These are phyloP conservation scores for Lynx canadensis DNA, from an alignment of 2,113 vertebrate genomes.

Conservation along the genomic window DNA sequence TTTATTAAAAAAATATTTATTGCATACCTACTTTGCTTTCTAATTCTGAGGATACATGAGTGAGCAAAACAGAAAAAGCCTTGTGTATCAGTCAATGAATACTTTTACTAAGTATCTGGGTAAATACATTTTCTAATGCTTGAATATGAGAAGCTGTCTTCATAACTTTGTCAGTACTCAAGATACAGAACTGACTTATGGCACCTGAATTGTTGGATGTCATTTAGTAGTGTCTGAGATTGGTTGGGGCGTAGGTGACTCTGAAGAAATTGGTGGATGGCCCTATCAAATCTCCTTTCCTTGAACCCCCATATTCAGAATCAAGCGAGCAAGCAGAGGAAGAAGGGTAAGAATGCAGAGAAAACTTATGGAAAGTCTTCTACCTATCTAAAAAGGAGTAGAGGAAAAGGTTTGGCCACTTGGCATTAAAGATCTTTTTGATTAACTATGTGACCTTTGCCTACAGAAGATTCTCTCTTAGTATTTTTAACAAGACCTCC, in stretches of 20 bases:
- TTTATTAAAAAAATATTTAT: constrained; percentile 34
- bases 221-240: background rate
- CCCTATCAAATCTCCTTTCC: background rate
- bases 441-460: constrained; percentile 57
- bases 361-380: background rate
- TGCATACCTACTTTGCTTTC: background rate
- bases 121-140: constrained; percentile 39
- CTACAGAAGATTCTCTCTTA: constrained; percentile 30
- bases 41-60: background rate
- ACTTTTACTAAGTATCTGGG: background rate
- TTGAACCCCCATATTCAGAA: background rate
- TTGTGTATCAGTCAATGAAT: background rate
- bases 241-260: background rate
- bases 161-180: background rate
- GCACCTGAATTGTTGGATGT: background rate
- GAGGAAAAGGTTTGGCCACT: constrained; percentile 30
- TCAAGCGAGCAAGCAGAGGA: background rate
- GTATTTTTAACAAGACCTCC: constrained; percentile 43
- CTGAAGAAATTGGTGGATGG: constrained; percentile 22
- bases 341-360: background rate
- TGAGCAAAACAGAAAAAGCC: background rate
- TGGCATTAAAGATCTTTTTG: constrained; percentile 29
- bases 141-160: constrained; percentile 19
- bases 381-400: background rate
- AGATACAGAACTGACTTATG: background rate